Base-by-base conservation (phyloP, 1,140 invertebrate genomes). In the Augochlora pura region DNA sequence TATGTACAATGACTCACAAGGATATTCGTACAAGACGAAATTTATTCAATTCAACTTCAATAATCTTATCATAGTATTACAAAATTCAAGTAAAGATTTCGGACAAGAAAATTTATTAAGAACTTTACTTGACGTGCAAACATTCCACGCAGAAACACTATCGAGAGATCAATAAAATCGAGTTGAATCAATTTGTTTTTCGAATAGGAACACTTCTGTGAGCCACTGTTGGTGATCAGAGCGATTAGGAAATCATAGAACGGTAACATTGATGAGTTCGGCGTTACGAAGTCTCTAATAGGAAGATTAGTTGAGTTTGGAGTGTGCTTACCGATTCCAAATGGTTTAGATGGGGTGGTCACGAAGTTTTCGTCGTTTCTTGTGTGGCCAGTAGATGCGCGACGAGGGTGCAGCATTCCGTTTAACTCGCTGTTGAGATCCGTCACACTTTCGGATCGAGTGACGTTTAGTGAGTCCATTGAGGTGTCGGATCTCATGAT, bases 381-480 rank as follows among this genome's bases (percentile, higher is more conserved):
- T 64, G 94, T 88, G 87, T 92, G 90, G 52, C 89, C 90, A 18
- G 87, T 80, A 3, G 90, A 91, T n/a, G 92, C 87, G 59, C 90
- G 88, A 14, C 91, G 85, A 18, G 90, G 76, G 79, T 92, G 88
- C 8, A 90, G 87, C 21, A 91, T 65, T 42, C 81, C 90, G 71
- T 87, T 92, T 21, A 92, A 62, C 68, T 92, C 92, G 1, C 89
- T 90, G 84, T 96, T 97, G 3, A 97, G 92, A 93, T 97, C 97
- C 39, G 96, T 95, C 71, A 97, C 96, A 91, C 96, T 97, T 91
- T 97, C 97, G 57, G 97, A 97, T 23, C 96, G 95, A 25, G 94
- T 95, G 63, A 96, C 95, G 52, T 95, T 95, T 74, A 96, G 91
- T 12, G 95, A 96, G 91, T 97, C 96, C 91, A 96, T 95, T 63